Base-by-base conservation (phyloP, 2,113 vertebrate species). In the Caracal caracal region DNA sequence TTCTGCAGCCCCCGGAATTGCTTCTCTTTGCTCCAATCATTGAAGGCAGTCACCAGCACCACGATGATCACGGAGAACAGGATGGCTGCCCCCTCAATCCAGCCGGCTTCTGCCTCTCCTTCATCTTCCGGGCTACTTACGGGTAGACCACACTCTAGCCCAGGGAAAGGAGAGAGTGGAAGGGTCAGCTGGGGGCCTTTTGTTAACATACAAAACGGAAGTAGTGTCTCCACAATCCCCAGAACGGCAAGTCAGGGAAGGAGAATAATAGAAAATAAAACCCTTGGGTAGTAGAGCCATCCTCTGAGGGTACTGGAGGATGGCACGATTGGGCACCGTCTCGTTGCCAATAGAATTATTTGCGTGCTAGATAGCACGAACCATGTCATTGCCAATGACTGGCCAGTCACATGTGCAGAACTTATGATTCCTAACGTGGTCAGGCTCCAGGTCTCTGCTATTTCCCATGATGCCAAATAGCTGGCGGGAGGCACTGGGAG, bases 21-120 rank as follows among this genome's bases (percentile, higher is more conserved):
- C 97, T 99, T 99, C 98, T 99, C 99, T 88, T 99, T 99, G 98
- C 99, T 99, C 99, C 99, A 99, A 53, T 99, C 99, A 1, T 99
- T 99, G 98, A 99, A 99, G 37, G 99, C 99, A 0, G 99, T 99
- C 97, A 99, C 99, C 88, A 99, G 98, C 65, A 99, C 99, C 97
- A 99, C 99, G 0, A 99, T 99, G 97, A 99, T 99, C 92, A 99
- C 99, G 0, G 99, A 99, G 96, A 99, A 99, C 7, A 99, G 96
- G 98, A 99, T 99, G 95, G 99, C 99, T 0, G 99, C 99, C 0
- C 99, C 99, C 97, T 99, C 99, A 2, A 99, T 99, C 99, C 99
- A 99, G 93, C 99, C 99, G 0, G 99, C 99, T 98, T 99, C 99
- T 0, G 99, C 68, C 97, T 99, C 99, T 0, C 99, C 99, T 90